These are phyloP conservation scores for Callithrix jacchus DNA, from an alignment of 2,113 vertebrate genomes.

Conservation along the genomic window DNA sequence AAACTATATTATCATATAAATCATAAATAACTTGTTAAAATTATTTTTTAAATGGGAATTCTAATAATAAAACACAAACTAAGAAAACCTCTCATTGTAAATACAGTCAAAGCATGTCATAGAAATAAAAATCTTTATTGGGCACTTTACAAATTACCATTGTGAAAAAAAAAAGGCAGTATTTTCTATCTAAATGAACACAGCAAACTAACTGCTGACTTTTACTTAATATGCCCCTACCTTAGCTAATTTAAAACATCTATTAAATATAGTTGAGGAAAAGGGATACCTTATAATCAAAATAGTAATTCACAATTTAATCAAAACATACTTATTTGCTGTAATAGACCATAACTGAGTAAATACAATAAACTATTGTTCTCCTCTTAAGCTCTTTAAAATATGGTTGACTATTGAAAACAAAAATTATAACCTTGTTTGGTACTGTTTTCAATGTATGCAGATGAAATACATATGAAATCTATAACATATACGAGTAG, in stretches of 20 bases:
- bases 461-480: neutral
- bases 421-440: neutral
- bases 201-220: conserved; percentile 7
- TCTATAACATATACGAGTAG: neutral
- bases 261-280: conserved; percentile 46
- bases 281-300: conserved; percentile 38
- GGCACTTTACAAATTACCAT: conserved; percentile 56
- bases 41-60: conserved; percentile 57
- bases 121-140: conserved; percentile 67
- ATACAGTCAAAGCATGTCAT: neutral
- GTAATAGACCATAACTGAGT: neutral
- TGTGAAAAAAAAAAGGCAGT: conserved; percentile 46
- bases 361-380: neutral
- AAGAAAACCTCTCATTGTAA: conserved; percentile 57
- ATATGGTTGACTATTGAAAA: neutral
- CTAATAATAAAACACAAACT: conserved; percentile 45
- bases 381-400: neutral
- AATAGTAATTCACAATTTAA: conserved; percentile 47
- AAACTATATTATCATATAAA: conserved; percentile 42
- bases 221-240: conserved; percentile 40
- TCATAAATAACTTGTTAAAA: conserved; percentile 46
- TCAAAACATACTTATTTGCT: neutral
- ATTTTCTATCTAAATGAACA: conserved; percentile 65
- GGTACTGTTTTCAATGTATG: neutral
- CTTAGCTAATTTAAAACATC: conserved; percentile 55